Base-by-base conservation (phyloP, 2,888 invertebrate species). In the Pyrgus malvae region DNA sequence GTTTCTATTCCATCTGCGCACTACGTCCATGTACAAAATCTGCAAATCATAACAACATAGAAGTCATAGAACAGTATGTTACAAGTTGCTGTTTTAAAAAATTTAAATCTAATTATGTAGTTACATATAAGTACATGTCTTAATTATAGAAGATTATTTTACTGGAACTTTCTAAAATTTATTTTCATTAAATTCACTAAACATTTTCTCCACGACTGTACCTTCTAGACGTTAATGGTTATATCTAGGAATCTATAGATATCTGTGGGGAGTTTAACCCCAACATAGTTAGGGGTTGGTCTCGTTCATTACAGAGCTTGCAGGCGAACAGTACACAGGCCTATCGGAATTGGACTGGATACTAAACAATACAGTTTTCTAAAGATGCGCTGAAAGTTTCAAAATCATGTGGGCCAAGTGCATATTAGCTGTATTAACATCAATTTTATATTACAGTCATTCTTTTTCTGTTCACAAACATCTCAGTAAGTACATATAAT, bases 361-460 rank as follows among this genome's bases (percentile, higher is more conserved):
- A n/a, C n/a, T n/a, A n/a, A n/a, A n/a, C n/a, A n/a, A n/a, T n/a
- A n/a, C n/a, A n/a, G n/a, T n/a, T n/a, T n/a, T n/a, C 16, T 45
- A 14, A 48, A 25, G 16, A 48, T 48, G 37, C 25, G 16, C 8
- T 25, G 8, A 12, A n/a, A n/a, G 2, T 6, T 23, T 6, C 8
- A 35, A 7, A 19, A 25, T 4, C 35, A 83, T 85, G 84, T 63
- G 63, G 46, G 58, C 60, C 2, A 79, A 75, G 58, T 72, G 67
- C 51, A 54, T 72, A 3, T 38, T 76, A n/a, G 61, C 68, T 8
- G 55, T 82, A 40, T 57, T 83, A 55, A 72, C 71, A 19, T 65
- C 75, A 11, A 68, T 81, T 9, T 66, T 84, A 57, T 72, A 68
- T 66, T 79, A 70, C 4, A 68, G 78, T 69, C 69, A 72, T 59